Base-by-base conservation (phyloP, 1,140 invertebrate genomes). In the Thalassaphorura encarpata region DNA sequence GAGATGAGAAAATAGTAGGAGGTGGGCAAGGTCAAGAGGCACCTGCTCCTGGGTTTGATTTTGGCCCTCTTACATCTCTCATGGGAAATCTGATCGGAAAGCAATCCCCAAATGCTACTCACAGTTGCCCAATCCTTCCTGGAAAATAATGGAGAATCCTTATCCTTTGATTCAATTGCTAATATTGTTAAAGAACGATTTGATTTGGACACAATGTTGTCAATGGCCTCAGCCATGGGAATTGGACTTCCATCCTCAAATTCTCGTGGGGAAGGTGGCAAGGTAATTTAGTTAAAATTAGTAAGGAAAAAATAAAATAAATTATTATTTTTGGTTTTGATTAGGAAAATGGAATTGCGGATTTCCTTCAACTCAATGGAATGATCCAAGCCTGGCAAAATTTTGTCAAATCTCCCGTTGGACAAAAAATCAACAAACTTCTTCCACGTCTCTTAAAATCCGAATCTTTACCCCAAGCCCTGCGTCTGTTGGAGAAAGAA, bases 101-200 rank as follows among this genome's bases (percentile, higher is more conserved):
- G n/a, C n/a, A 64, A 64, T 46, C 62, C 62, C 0, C 52, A 64
- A 31, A 60, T 64, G 59, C 31, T 64, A n/a, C n/a, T 64, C 11
- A 51, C 33, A 26, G 43, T 64, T 26, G 56, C 56, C 13, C 57
- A 58, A 51, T 46, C 50, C 5, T 41, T 61, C 26, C 48, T 61
- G 6, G 53, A 59, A 31, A 54, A n/a, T 28, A 45, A 51, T 19
- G 56, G 56, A 0, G 52, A 61, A 56, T 58, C 58, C 42, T 62
- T 64, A 54, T 58, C 56, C 15, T 59, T 62, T 27, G 62, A 64
- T 4, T 24, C 48, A 2, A 58, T 64, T 24, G 36, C 49, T 2
- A 54, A n/a, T 19, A 43, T 58, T 27, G 3, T 61, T 2, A 56
- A 58, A 2, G 47, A 64, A 31, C 41, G 59, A 41, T 47, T 64